Percentiles rank a stretch among this genome's conserved stretches.
Evolutionary conservation across 2,797 vertebrate species (phyloP).

Genomic region (Sciurus carolinensis): DNA sequence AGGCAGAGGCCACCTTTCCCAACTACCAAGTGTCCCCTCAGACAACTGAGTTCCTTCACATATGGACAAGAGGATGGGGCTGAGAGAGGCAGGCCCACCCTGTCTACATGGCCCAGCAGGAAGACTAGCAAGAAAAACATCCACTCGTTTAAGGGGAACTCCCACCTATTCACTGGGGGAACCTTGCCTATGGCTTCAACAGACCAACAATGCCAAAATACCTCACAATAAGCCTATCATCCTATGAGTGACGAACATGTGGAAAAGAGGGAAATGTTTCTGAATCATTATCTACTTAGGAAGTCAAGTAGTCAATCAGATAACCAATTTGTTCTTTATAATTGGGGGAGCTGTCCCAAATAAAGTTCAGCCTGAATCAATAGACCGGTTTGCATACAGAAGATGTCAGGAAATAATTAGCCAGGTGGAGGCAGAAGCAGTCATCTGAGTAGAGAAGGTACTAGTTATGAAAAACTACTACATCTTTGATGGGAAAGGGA

Average conservation of each 20-base stretch:
- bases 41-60: not conserved
- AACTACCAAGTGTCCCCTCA: not conserved
- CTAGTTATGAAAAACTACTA: not conserved
- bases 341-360: not conserved
- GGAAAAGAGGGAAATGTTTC: not conserved
- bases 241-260: not conserved
- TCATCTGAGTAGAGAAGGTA: not conserved
- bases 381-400: not conserved
- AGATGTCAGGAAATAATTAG: not conserved
- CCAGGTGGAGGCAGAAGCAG: not conserved
- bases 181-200: too few species aligned
- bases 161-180: not conserved
- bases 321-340: not conserved
- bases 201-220: not conserved
- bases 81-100: not conserved
- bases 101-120: not conserved
- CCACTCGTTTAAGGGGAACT: not conserved
- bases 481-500: not conserved
- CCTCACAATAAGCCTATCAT: not conserved
- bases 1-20: not conserved
- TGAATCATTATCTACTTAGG: not conserved
- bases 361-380: not conserved
- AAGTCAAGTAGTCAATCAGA: not conserved
- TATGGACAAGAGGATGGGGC: not conserved
- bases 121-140: not conserved